Base-by-base conservation (phyloP, 2,797 vertebrate genomes). In the Hyperoplus lanceolatus region DNA sequence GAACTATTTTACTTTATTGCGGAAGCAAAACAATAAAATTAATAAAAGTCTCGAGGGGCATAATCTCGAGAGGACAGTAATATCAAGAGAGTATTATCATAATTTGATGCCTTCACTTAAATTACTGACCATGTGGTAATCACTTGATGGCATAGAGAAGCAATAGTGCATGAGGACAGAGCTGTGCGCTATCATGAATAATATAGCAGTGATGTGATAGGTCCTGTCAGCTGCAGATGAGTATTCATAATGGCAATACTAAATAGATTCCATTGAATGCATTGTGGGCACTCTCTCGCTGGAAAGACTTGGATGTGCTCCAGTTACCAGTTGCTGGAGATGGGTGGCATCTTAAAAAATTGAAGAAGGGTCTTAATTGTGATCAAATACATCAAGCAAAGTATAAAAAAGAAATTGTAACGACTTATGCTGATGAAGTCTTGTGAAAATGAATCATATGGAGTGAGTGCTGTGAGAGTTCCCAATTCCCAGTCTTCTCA, bases 51-150 rank as follows among this genome's bases (percentile, higher is more conserved):
- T 80, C 16, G 0, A 72, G 66, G 60, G 75, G 72, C 42, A 62
- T 42, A 45, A 66, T 85, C 83, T 86, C 69, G 66, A 79, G 73
- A 63, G 79, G 57, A 75, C 56, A 39, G 57, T 73, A 67, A 75
- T 79, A 69, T 82, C 73, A 79, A 73, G 76, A 82, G 85, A 78
- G 36, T 61, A 70, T 67, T 77, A 77, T 84, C 73, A 82, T 78
- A 85, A 89, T 87, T 79, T 81, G 56, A 79, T 70, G 74, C 77
- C 74, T 89, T 84, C 73, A 63, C 62, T 78, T 82, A 74, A 88
- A 83, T 89, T 75, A 85, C 80, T 86, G 85, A 82, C 85, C 83
- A 82, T 84, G 87, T 85, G 78, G 74, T 86, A 77, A 87, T 86
- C 80, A 84, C 75, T 83, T 61, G 75, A 88, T 80, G 75, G 48